Percentiles rank a stretch among this genome's conserved stretches.
Conservation (phyloP, 2,888 invertebrate genomes). For the Malthinus seriepunctatus region DNA sequence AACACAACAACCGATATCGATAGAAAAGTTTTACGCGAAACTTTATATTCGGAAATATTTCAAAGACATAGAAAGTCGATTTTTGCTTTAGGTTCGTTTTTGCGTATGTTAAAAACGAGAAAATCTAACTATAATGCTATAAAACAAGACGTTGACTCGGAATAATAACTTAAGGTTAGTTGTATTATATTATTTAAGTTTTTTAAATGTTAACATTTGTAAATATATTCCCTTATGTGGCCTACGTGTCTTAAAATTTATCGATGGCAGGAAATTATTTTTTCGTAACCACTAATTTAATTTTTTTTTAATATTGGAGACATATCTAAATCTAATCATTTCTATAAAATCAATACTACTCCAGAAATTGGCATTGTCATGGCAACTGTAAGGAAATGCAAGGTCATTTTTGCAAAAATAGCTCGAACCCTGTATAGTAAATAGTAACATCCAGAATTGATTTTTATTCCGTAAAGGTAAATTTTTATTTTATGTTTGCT, state of each 20-base stretch:
- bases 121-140: slow-evolving; percentile 78
- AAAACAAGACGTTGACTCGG: slow-evolving; percentile 57
- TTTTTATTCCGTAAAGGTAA: no score
- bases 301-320: no score
- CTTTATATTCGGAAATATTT: slow-evolving; percentile 77
- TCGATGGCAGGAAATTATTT: no score
- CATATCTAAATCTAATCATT: no score
- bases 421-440: no score
- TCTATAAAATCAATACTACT: no score
- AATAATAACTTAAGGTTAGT: slow-evolving; percentile 33
- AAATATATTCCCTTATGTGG: slow-evolving; percentile 3
- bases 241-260: slow-evolving; percentile 2
- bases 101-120: slow-evolving; percentile 73
- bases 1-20: slow-evolving; percentile 49
- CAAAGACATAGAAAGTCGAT: slow-evolving; percentile 76
- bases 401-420: no score
- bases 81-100: slow-evolving; percentile 74
- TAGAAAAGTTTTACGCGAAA: slow-evolving; percentile 72
- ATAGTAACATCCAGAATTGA: no score
- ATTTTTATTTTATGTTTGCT: no score
- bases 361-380: no score
- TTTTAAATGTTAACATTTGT: not conserved
- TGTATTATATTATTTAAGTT: not conserved
- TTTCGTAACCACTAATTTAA: no score
- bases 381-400: no score